phyloP scores from a whole-genome alignment of 2,113 vertebrate genomes.

The Thamnaconus septentrionalis region DNA sequence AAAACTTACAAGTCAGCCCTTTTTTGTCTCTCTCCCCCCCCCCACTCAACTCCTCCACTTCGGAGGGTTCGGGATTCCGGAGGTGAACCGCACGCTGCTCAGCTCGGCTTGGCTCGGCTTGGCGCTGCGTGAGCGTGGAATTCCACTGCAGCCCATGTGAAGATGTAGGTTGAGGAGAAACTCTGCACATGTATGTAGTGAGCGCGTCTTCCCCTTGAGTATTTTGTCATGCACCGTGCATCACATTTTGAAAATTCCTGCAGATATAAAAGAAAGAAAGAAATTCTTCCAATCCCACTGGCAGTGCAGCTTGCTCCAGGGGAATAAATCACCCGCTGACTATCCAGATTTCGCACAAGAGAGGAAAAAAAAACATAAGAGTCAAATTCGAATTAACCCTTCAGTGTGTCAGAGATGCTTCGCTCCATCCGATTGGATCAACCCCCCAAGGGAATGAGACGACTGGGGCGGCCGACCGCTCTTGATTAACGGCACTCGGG shows the following conservation, averaged over 20 bases:
- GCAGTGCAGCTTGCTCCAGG: constrained; percentile 1
- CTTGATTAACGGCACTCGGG: neutral
- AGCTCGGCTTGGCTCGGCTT: neutral
- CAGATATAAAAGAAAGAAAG: too few species aligned
- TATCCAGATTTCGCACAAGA: constrained; percentile 1
- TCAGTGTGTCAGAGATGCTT: constrained; percentile 4
- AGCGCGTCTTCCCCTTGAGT: neutral
- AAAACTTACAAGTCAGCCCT: constrained; percentile 44
- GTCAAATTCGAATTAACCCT: constrained; percentile 27
- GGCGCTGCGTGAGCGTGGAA: constrained; percentile 14
- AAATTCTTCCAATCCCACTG: neutral
- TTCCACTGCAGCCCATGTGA: constrained; percentile 18
- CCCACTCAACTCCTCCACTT: neutral
- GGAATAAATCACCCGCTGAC: constrained; percentile 15
- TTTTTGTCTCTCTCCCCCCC: neutral
- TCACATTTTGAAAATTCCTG: neutral
- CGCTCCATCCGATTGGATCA: neutral
- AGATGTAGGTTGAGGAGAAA: neutral
- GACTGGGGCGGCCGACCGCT: neutral
- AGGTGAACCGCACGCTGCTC: constrained; percentile 41
- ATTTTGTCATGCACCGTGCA: neutral
- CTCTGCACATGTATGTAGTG: neutral
- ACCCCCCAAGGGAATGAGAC: neutral
- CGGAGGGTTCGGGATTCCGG: constrained; percentile 20
- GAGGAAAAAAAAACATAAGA: constrained; percentile 1